These are phyloP conservation scores for Lasiurus borealis DNA, from an alignment of 2,113 vertebrate species.

Conservation along the genomic window DNA sequence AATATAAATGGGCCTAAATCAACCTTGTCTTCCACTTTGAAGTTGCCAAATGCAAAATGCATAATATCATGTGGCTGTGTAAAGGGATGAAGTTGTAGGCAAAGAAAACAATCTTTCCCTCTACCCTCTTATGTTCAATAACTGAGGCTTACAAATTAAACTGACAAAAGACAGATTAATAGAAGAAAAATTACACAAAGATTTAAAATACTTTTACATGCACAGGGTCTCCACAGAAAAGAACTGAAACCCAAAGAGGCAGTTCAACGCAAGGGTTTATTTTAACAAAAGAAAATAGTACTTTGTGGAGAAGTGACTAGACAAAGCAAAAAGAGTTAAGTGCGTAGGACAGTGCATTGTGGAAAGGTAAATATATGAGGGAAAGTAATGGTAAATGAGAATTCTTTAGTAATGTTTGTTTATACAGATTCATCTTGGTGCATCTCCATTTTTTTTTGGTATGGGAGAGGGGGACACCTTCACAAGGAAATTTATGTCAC, in stretches of 20 bases:
- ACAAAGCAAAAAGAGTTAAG: background rate
- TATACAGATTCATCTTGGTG: background rate
- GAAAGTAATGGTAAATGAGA: background rate
- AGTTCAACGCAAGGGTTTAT: background rate
- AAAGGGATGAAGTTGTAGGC: background rate
- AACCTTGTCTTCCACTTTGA: slow-evolving; percentile 19
- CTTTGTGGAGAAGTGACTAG: background rate
- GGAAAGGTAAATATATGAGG: background rate
- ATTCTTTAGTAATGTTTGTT: background rate
- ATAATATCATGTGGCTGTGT: background rate
- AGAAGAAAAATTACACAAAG: background rate
- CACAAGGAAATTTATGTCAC: background rate
- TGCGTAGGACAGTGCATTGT: background rate
- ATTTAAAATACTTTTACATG: background rate
- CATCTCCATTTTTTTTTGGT: background rate
- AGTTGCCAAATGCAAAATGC: slow-evolving; percentile 19
- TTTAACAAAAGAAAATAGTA: background rate
- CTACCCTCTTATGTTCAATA: background rate
- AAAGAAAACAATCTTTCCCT: background rate
- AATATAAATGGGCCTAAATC: background rate
- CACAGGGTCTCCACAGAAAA: background rate
- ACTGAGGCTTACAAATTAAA: background rate
- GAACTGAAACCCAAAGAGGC: background rate
- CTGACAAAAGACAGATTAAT: background rate
- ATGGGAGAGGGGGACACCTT: background rate